Conservation (phyloP, 1,140 invertebrate species). For the Scylla paramamosain region DNA sequence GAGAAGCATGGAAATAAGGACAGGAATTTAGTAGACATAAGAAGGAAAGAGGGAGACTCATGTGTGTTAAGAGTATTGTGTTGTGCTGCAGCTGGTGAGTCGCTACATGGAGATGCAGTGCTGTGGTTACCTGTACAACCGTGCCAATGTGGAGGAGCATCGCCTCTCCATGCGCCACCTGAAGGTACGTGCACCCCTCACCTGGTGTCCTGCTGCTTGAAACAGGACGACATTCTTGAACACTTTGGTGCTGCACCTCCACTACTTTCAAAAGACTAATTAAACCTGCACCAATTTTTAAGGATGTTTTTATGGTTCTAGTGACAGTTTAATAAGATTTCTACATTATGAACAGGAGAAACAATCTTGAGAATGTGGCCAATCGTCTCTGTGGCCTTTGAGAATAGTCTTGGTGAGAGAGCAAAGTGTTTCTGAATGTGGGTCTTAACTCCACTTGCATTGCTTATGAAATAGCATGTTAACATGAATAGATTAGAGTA, state of each 20-base stretch:
- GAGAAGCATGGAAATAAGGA: too few relatives aligned
- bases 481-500: background rate
- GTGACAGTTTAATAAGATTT: background rate
- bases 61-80: too few relatives aligned
- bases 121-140: constrained; percentile 31
- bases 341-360: background rate
- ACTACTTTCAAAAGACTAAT: background rate
- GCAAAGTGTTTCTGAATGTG: background rate
- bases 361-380: background rate
- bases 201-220: too few relatives aligned
- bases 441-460: background rate
- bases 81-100: constrained; percentile 33
- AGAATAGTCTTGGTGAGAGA: background rate
- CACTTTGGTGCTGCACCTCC: background rate
- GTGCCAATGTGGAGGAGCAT: constrained; percentile 38
- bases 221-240: too few relatives aligned
- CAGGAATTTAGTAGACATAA: too few relatives aligned
- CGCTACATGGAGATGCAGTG: background rate
- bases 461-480: background rate
- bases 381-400: background rate
- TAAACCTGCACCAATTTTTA: background rate
- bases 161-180: constrained; percentile 46
- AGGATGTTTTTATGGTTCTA: background rate
- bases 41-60: too few relatives aligned
- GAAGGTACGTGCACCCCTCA: background rate